Percentiles rank a stretch among this genome's conserved stretches.
Evolutionary conservation across 2,113 vertebrate genomes (phyloP).

Genomic region (Myanophis thanlyinensis): DNA sequence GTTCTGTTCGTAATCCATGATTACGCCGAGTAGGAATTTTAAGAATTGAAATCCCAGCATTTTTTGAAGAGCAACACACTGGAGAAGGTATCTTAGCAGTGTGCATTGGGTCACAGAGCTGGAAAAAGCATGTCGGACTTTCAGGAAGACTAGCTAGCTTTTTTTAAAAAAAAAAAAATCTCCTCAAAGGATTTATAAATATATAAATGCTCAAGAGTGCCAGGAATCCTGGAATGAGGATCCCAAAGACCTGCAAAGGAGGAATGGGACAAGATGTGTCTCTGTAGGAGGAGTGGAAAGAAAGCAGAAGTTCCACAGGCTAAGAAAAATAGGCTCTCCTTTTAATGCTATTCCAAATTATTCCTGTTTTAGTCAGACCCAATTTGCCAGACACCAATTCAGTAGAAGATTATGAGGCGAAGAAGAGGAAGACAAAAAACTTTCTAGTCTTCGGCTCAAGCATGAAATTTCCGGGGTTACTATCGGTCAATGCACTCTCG

Average conservation of each 20-base stretch:
- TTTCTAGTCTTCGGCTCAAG: not conserved
- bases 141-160: not conserved
- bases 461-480: constrained; percentile 60
- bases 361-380: not conserved
- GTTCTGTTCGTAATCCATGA: not conserved
- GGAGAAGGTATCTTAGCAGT: not conserved
- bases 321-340: too few species aligned
- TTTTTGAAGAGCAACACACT: not conserved
- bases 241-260: not conserved
- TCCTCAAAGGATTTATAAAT: not conserved
- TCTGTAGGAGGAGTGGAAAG: not conserved
- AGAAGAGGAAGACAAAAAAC: constrained; percentile 7
- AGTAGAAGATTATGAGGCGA: not conserved
- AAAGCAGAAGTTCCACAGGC: not conserved
- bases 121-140: not conserved
- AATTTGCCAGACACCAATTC: not conserved
- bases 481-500: constrained; percentile 69
- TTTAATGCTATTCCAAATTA: not conserved
- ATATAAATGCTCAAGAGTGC: not conserved
- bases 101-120: not conserved
- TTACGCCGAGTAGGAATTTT: not conserved
- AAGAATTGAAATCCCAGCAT: not conserved
- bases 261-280: not conserved
- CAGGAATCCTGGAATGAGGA: not conserved
- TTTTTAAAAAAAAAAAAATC: too few species aligned